Evolutionary conservation across 2,797 vertebrate species (phyloP).

Genomic region (Oophaga sylvatica): DNA sequence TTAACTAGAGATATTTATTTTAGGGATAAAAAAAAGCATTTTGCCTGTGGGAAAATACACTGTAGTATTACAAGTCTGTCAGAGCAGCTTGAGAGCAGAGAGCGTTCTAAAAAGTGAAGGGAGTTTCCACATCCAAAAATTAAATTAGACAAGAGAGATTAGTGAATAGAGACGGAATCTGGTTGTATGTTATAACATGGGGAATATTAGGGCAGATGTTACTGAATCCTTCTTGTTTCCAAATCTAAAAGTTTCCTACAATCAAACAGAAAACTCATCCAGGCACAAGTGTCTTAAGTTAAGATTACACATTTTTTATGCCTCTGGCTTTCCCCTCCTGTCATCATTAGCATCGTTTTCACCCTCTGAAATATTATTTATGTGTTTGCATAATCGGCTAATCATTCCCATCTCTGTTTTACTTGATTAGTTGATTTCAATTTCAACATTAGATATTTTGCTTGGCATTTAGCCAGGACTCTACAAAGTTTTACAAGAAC

Average conservation of each 20-base stretch:
- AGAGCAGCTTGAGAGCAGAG: not conserved
- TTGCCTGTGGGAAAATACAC: constrained; percentile 22
- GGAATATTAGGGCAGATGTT: constrained; percentile 24
- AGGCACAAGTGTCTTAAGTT: not conserved
- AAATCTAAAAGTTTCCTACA: constrained; percentile 25
- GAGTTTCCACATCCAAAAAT: constrained; percentile 22
- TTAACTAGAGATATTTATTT: not conserved
- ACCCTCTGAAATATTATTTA: constrained; percentile 28
- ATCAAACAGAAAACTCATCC: constrained; percentile 16
- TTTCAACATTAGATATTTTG: constrained; percentile 26
- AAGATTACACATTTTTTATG: constrained; percentile 19
- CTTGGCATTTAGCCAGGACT: not conserved
- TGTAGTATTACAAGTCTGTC: constrained; percentile 1
- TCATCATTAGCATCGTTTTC: not conserved
- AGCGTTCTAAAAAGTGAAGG: constrained; percentile 8
- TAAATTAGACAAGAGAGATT: constrained; percentile 36
- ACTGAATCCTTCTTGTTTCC: constrained; percentile 35
- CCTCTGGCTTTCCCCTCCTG: constrained; percentile 1
- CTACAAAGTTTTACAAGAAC: not conserved
- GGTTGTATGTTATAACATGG: constrained; percentile 6
- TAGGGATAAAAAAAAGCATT: not conserved
- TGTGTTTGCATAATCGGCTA: constrained; percentile 24
- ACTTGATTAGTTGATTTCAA: constrained; percentile 15
- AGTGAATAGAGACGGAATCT: constrained; percentile 21
- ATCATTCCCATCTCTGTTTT: constrained; percentile 31